Evolutionary conservation across 1,140 invertebrate species (phyloP).

Genomic region (Drosophila sulfurigaster): DNA sequence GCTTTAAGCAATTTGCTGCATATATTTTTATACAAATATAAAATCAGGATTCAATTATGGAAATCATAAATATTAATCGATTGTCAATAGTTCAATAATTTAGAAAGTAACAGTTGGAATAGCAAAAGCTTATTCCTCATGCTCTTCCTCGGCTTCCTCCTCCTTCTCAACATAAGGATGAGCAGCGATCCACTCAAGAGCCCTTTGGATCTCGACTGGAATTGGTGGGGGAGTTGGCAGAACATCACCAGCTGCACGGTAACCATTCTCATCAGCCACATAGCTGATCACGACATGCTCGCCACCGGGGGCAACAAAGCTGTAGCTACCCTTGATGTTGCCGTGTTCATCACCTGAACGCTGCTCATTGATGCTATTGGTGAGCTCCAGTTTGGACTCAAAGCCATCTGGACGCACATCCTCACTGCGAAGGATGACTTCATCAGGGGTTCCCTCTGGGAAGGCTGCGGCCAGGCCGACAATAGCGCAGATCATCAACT

Average conservation of each 20-base stretch:
- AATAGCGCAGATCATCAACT: slow-evolving; percentile 63
- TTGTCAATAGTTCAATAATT: too few species aligned
- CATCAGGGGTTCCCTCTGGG: slow-evolving; percentile 29
- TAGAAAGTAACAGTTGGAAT: too few species aligned
- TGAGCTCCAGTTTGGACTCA: slow-evolving; percentile 85
- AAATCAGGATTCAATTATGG: too few species aligned
- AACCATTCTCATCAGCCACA: slow-evolving; percentile 87
- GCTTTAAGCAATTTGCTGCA: too few species aligned
- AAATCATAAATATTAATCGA: too few species aligned
- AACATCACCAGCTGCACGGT: slow-evolving; percentile 84
- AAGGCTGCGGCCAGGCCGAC: slow-evolving; percentile 55
- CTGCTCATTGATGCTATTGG: slow-evolving; percentile 85
- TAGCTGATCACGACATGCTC: slow-evolving; percentile 85
- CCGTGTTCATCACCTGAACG: slow-evolving; percentile 74
- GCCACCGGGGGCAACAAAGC: slow-evolving; percentile 78
- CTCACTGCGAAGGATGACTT: slow-evolving; percentile 26
- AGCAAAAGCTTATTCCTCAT: too few species aligned
- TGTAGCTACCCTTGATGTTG: slow-evolving; percentile 56
- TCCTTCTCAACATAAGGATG: slow-evolving; percentile 54
- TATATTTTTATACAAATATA: too few species aligned
- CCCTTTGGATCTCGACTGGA: slow-evolving; percentile 88
- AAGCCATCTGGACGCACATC: slow-evolving; percentile 65
- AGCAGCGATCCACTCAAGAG: slow-evolving; percentile 84
- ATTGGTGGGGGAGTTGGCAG: slow-evolving; percentile 88
- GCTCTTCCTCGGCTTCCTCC: too few species aligned